phyloP scores from a whole-genome alignment of 92 coral and sea anemone genomes.

The Siderastrea siderea region DNA sequence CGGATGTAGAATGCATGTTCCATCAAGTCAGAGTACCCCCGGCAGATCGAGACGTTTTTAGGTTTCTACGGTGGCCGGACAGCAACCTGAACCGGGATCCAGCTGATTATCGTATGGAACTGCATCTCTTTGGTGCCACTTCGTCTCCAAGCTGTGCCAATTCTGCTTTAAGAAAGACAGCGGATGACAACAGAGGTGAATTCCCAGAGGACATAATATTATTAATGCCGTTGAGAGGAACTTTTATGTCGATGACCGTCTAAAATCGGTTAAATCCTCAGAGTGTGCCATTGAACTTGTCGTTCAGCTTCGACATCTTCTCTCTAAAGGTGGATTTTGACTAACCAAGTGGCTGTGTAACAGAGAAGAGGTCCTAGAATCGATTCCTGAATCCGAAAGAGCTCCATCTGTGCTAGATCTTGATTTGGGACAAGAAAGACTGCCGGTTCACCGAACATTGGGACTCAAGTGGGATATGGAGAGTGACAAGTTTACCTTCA shows the following conservation, averaged over 20 bases:
- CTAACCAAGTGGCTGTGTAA: neutral
- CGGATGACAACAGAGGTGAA: neutral
- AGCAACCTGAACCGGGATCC: neutral
- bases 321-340: conserved; percentile 8
- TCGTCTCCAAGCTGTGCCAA: neutral
- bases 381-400: neutral
- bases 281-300: neutral
- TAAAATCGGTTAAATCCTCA: neutral
- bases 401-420: neutral
- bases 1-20: neutral
- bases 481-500: conserved; percentile 1
- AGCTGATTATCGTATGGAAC: conserved; percentile 1
- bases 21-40: neutral
- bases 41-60: neutral
- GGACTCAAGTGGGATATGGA: conserved; percentile 8
- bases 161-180: neutral
- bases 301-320: neutral
- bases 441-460: neutral
- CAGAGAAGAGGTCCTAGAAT: neutral
- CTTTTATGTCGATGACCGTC: neutral
- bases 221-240: no score
- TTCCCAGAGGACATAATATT: no score
- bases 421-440: neutral
- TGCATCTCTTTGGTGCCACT: conserved; percentile 13
- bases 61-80: conserved; percentile 4